Percentiles rank a stretch among this genome's conserved stretches.
Evolutionary conservation across 2,888 invertebrate species (phyloP).

Genomic region (Nephrocerus scutellatus): DNA sequence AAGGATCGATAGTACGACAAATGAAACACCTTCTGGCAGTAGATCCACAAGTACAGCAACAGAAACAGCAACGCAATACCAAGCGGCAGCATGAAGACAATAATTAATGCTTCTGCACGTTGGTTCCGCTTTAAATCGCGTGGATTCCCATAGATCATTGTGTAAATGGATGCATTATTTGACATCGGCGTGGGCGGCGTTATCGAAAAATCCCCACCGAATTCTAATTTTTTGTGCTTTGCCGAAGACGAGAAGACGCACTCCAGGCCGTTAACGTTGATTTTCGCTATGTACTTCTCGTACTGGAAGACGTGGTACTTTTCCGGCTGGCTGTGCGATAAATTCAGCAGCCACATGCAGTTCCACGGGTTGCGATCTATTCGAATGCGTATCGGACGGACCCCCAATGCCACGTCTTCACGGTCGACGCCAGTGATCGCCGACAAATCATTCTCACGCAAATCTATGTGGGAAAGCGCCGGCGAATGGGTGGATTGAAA

Average conservation of each 20-base stretch:
- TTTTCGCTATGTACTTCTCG: conserved; percentile 42
- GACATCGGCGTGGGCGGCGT: too few species aligned
- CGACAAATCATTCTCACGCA: conserved; percentile 29
- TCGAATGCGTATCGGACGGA: conserved; percentile 27
- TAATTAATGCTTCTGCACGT: conserved; percentile 38
- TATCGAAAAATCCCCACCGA: too few species aligned
- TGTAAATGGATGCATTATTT: conserved; percentile 33
- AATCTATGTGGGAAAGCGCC: conserved; percentile 21
- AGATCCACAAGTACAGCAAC: conserved; percentile 40
- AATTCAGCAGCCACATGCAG: conserved; percentile 40
- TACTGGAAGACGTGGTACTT: conserved; percentile 39
- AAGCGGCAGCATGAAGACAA: conserved; percentile 42
- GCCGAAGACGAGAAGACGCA: conserved; percentile 29
- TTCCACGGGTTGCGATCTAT: conserved; percentile 44
- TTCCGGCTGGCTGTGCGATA: conserved; percentile 37
- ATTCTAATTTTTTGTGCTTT: not conserved
- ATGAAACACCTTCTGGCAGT: conserved; percentile 43
- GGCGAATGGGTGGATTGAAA: conserved; percentile 19
- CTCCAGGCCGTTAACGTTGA: conserved; percentile 43
- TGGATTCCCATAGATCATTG: conserved; percentile 35
- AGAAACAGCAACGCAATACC: conserved; percentile 41
- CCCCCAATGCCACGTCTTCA: conserved; percentile 12
- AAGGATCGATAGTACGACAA: conserved; percentile 36
- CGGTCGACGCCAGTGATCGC: conserved; percentile 21
- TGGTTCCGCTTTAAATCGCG: conserved; percentile 38